A percentile compares a stretch with the other conserved stretches of the same genome.
Evolutionary conservation across 2,113 vertebrate genomes (phyloP).

Genomic region (Zeus faber): DNA sequence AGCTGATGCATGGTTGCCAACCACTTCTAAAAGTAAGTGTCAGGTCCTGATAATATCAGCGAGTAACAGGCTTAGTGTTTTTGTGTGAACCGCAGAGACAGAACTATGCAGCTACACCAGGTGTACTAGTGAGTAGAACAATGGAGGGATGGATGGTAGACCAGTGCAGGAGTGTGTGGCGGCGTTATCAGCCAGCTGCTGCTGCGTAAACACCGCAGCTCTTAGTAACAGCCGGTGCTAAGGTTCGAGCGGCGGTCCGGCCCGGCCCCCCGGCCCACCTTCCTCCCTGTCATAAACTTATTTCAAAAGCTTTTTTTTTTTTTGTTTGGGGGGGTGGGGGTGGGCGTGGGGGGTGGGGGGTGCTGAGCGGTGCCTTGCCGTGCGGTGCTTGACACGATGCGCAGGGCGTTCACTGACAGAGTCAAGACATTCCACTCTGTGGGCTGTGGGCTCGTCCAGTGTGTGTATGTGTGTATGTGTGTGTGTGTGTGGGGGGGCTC

Average conservation of each 20-base stretch:
- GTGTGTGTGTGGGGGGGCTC: too few species aligned
- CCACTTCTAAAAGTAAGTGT: too few species aligned
- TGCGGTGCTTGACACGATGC: constrained; percentile 30
- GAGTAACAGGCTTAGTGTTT: too few species aligned
- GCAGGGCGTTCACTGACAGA: constrained; percentile 53
- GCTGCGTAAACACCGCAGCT: constrained; percentile 75
- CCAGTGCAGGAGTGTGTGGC: constrained; percentile 38
- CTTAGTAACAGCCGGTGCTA: constrained; percentile 82
- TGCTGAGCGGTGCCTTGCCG: constrained; percentile 44
- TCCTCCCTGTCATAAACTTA: constrained; percentile 16
- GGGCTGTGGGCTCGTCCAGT: too few species aligned
- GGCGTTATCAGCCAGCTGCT: constrained; percentile 75
- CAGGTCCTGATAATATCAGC: too few species aligned
- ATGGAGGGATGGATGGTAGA: constrained; percentile 24
- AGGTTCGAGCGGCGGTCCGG: constrained; percentile 58
- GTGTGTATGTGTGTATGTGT: too few species aligned
- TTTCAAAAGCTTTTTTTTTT: too few species aligned
- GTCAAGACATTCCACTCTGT: constrained; percentile 53
- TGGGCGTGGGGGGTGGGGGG: constrained; percentile 58
- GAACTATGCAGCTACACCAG: too few species aligned
- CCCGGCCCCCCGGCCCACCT: constrained; percentile 57
- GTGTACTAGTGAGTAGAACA: constrained; percentile 16
- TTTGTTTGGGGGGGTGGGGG: too few species aligned
- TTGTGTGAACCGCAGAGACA: too few species aligned
- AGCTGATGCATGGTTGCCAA: too few species aligned